Conservation (phyloP, 2,113 vertebrate species). For the Grammomys dolichurus region DNA sequence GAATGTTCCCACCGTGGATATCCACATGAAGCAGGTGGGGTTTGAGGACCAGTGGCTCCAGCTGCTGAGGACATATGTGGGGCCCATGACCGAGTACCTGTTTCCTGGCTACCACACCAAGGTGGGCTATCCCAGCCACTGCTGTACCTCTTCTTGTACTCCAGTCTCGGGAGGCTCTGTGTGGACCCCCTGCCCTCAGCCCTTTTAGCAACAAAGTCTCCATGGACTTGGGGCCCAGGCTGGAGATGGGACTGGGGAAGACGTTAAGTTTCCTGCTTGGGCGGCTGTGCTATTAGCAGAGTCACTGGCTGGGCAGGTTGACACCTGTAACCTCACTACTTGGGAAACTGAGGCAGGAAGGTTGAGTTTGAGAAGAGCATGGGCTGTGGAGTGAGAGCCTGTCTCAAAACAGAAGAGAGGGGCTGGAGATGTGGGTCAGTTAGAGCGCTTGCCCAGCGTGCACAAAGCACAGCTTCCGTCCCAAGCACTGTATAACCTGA, state of each 20-base stretch:
- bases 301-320: not conserved
- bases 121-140: conserved; percentile 75
- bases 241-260: not conserved
- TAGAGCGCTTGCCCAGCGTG: no score
- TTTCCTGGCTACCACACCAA: conserved; percentile 94
- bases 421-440: not conserved
- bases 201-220: not conserved
- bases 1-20: conserved; percentile 94
- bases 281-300: not conserved
- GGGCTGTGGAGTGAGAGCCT: not conserved
- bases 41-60: conserved; percentile 95
- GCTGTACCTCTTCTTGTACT: not conserved
- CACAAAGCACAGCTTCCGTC: not conserved
- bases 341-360: not conserved
- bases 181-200: rapidly evolving
- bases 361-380: not conserved
- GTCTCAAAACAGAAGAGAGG: not conserved
- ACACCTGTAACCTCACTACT: not conserved
- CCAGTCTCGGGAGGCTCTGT: not conserved
- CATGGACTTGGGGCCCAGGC: not conserved
- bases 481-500: not conserved
- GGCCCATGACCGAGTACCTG: conserved; percentile 91
- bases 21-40: conserved; percentile 94
- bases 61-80: conserved; percentile 91
- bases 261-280: no score